phyloP scores from a whole-genome alignment of 2,113 vertebrate genomes.

The Bostrychus sinensis region DNA sequence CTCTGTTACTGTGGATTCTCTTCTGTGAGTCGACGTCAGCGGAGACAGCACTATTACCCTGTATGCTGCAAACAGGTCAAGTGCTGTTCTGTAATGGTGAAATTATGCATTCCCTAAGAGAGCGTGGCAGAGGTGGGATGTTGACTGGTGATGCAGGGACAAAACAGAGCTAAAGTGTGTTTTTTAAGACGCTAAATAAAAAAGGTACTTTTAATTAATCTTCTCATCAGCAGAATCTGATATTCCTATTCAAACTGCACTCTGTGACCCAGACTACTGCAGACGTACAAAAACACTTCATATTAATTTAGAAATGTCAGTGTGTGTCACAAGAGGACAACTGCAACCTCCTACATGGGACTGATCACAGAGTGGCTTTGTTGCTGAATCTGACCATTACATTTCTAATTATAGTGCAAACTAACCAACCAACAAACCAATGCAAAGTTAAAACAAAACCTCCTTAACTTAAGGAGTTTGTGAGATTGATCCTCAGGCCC shows the following conservation, averaged over 20 bases:
- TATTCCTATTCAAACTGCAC: slow-evolving; percentile 19
- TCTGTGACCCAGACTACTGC: background rate
- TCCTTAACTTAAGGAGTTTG: too few relatives aligned
- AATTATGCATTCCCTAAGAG: slow-evolving; percentile 35
- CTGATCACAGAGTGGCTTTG: too few relatives aligned
- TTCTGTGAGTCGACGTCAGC: slow-evolving; percentile 21
- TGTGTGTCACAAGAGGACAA: slow-evolving; percentile 35
- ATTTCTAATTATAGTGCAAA: too few relatives aligned
- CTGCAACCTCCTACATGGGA: too few relatives aligned
- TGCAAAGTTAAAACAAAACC: too few relatives aligned
- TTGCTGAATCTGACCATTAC: too few relatives aligned
- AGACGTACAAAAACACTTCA: slow-evolving; percentile 25
- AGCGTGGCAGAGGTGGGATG: slow-evolving; percentile 1
- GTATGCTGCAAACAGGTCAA: slow-evolving; percentile 48
- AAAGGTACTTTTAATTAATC: slow-evolving; percentile 10
- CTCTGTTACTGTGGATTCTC: too few relatives aligned
- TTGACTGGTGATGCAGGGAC: background rate
- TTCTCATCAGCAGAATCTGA: slow-evolving; percentile 8
- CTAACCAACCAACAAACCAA: too few relatives aligned
- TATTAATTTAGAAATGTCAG: slow-evolving; percentile 30
- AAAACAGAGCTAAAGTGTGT: too few relatives aligned
- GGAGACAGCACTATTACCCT: slow-evolving; percentile 34
- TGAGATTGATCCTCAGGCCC: too few relatives aligned
- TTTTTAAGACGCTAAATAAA: too few relatives aligned
- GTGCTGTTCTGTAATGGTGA: slow-evolving; percentile 51